Evolutionary conservation across 1,140 invertebrate genomes (phyloP), one percentile per base, ranked within the genome.

Genomic region (Andrena cerasifolii): DNA sequence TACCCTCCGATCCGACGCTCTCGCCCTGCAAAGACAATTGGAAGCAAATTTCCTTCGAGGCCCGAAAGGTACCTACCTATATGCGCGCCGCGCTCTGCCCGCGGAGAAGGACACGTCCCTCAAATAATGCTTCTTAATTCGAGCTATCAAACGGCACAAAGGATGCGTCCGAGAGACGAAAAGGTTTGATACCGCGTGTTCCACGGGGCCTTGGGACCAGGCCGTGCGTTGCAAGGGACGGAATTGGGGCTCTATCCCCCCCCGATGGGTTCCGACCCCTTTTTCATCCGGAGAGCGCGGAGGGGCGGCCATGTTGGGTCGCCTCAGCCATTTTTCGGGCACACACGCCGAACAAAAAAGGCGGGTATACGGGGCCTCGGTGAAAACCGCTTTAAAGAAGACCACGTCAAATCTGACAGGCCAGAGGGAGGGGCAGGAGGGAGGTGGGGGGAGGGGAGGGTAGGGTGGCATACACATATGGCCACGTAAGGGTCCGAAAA

Each of bases 371-470:
- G 86, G 76, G 58, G 59, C 78, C 65, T 85, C 62, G 63, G 83
- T 86, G 80, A 83, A 86, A 86, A 82, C 79, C 83, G 83, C 84
- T 85, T 86, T 82, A 78, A 85, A 85, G 73, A 80, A 79, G 76
- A 86, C 77, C 85, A 86, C 68, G 85, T 87, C 86, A 88, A 86
- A 86, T 70, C 85, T 88, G 87, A 88, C 87, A 88, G 86, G 79
- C 79, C 51, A 40, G 40, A 65, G 83, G 80, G 63, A 70, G 86
- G 82, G 79, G 65, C 79, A n/a, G n/a, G n/a, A n/a, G n/a, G n/a
- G n/a, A n/a, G n/a, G n/a, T n/a, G n/a, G n/a, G n/a, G n/a, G n/a
- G n/a, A n/a, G n/a, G n/a, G n/a, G n/a, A n/a, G n/a, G n/a, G n/a
- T n/a, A n/a, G n/a, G n/a, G n/a, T n/a, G n/a, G n/a, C n/a, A n/a